A percentile compares a stretch with the other conserved stretches of the same genome.
Conservation (phyloP, 2,888 invertebrate genomes). For the Kuschelorhynchus macadamiae region DNA sequence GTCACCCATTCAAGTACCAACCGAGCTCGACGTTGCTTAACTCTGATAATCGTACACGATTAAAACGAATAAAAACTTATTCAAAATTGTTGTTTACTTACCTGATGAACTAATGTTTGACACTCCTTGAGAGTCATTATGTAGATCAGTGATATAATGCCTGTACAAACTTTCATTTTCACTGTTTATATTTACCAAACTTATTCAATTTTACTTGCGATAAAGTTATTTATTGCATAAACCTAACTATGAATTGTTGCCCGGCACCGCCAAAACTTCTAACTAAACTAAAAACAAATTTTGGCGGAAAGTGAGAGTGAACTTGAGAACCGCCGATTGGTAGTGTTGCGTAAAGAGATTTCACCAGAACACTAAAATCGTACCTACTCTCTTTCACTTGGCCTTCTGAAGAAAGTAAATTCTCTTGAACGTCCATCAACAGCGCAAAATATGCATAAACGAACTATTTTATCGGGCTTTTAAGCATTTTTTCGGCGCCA, state of each 20-base stretch:
- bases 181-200: constrained; percentile 4
- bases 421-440: constrained; percentile 23
- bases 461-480: not conserved
- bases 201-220: not conserved
- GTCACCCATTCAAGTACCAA: too few relatives aligned
- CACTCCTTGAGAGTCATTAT: constrained; percentile 31
- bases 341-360: constrained; percentile 31
- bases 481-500: constrained; percentile 9
- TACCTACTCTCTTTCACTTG: constrained; percentile 46
- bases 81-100: constrained; percentile 19
- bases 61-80: too few relatives aligned
- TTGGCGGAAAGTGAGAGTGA: constrained; percentile 35
- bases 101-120: constrained; percentile 20
- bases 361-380: constrained; percentile 34
- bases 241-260: too few relatives aligned
- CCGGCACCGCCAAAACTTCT: not conserved
- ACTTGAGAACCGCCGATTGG: constrained; percentile 9
- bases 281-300: constrained; percentile 18
- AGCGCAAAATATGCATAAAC: not conserved
- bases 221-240: not conserved
- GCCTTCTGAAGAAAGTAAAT: constrained; percentile 50
- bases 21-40: too few relatives aligned
- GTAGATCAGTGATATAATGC: constrained; percentile 31
- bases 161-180: constrained; percentile 37
- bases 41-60: too few relatives aligned